Evolutionary conservation across 1,140 invertebrate genomes (phyloP), one percentile per base, ranked within the genome.

Genomic region (Drosophila nasuta): DNA sequence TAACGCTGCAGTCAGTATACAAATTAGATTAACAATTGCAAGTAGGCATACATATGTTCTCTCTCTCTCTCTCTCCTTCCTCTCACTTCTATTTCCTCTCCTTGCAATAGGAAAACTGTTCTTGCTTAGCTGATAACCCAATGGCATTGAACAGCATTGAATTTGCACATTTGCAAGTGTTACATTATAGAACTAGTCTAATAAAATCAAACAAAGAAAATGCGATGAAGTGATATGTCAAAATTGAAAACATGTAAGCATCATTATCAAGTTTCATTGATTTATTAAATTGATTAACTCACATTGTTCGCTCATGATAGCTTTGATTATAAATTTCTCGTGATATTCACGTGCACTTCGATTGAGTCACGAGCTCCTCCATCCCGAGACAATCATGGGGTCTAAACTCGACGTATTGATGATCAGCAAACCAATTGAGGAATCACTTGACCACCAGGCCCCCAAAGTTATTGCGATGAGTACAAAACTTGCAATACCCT

Each of bases 321-420:
- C 6, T 33, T 54, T 54, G 51, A 54, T 54, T 54, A 54, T 35
- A 54, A 10, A 54, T 54, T 54, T 54, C 51, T 54, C 28, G 51
- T 54, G 51, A 54, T 54, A 54, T 54, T 54, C 51, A 54, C 51
- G 51, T 54, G 51, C 5, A 33, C 30, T 33, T 30, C 3, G 41
- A n/a, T n/a, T 13, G 41, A 13, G 41, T 33, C 28, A 15, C 51
- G 30, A 54, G n/a, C 6, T 43, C 41, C 6, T 43, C 41, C 51
- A 54, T 33, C 30, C 4, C 28, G 13, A 30, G 11, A n/a, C 49
- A 13, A 11, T 52, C 49, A 52, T 25, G 17, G 25, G 49, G 25
- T 28, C 30, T 13, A 35, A 54, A 30, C 5, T 54, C 51, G 51
- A 15, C 28, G 3, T 10, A 54, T 54, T 54, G 30, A 33, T 54